Percentiles rank a stretch among this genome's conserved stretches.
These are phyloP conservation scores for Rhinatrema bivittatum DNA, from an alignment of 2,797 vertebrate species.

Conservation along the genomic window DNA sequence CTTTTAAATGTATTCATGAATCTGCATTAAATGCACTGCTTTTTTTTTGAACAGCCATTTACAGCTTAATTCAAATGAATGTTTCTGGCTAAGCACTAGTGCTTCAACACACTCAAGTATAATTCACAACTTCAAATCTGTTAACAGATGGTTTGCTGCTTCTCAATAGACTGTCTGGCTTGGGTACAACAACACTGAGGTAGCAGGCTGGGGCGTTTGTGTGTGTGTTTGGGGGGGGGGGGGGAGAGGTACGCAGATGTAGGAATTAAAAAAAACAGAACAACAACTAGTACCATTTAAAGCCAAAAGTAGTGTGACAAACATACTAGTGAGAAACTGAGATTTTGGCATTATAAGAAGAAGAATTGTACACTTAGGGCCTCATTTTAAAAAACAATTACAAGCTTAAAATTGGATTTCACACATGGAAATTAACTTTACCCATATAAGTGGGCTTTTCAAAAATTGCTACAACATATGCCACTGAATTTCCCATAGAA, in stretches of 20 bases:
- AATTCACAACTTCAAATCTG: conserved; percentile 88
- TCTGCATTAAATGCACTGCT: conserved; percentile 58
- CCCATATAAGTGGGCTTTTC: too few relatives aligned
- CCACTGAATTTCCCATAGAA: too few relatives aligned
- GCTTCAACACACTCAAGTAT: conserved; percentile 83
- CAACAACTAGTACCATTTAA: conserved; percentile 18
- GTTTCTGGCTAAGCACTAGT: conserved; percentile 93
- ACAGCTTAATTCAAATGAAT: conserved; percentile 88
- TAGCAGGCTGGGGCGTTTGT: too few relatives aligned
- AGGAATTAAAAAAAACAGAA: conserved; percentile 6
- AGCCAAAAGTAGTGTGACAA: conserved; percentile 33
- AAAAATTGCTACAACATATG: too few relatives aligned
- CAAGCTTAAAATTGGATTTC: too few relatives aligned
- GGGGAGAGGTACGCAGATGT: conserved; percentile 24
- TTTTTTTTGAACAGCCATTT: conserved; percentile 65
- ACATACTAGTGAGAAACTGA: conserved; percentile 17
- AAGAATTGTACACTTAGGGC: conserved; percentile 11
- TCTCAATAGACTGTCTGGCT: conserved; percentile 80
- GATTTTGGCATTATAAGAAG: conserved; percentile 10
- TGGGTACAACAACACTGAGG: conserved; percentile 49
- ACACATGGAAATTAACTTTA: too few relatives aligned
- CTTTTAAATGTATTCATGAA: conserved; percentile 73
- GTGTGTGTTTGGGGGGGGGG: too few relatives aligned
- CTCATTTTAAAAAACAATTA: too few relatives aligned
- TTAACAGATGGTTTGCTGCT: conserved; percentile 95